phyloP scores from a whole-genome alignment of 2,888 invertebrate species.

The Drosophila paracracens region DNA sequence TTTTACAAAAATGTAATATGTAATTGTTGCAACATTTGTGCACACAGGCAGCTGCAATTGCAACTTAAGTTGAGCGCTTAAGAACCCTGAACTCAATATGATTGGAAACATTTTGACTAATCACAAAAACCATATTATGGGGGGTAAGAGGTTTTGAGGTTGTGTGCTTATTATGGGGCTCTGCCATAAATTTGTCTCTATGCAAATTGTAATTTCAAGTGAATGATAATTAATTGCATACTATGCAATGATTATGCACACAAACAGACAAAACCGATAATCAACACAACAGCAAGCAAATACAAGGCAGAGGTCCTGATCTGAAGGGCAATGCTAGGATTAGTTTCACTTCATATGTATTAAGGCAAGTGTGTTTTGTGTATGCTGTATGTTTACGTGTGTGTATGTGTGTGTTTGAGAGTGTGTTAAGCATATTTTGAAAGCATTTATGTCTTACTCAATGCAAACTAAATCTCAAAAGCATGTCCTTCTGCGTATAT shows the following conservation, averaged over 20 bases:
- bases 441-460: conserved; percentile 30
- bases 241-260: conserved; percentile 46
- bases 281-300: conserved; percentile 69
- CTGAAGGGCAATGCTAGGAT: conserved; percentile 58
- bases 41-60: neutral
- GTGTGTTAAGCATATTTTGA: conserved; percentile 27
- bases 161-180: conserved; percentile 11
- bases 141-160: conserved; percentile 13
- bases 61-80: conserved; percentile 15
- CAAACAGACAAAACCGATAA: conserved; percentile 56
- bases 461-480: conserved; percentile 33
- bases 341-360: conserved; percentile 48
- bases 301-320: conserved; percentile 45
- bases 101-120: conserved; percentile 15
- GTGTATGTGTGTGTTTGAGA: conserved; percentile 6
- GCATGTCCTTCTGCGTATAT: conserved; percentile 40
- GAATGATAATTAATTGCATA: conserved; percentile 79
- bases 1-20: conserved; percentile 2
- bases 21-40: conserved; percentile 45
- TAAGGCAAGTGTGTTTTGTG: neutral
- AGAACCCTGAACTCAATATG: conserved; percentile 17
- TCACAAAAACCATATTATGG: conserved; percentile 37
- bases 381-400: conserved; percentile 1
- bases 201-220: conserved; percentile 68
- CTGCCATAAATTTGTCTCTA: conserved; percentile 47